Conservation (phyloP, 2,797 vertebrate species). For the Sandelia bainsii region DNA sequence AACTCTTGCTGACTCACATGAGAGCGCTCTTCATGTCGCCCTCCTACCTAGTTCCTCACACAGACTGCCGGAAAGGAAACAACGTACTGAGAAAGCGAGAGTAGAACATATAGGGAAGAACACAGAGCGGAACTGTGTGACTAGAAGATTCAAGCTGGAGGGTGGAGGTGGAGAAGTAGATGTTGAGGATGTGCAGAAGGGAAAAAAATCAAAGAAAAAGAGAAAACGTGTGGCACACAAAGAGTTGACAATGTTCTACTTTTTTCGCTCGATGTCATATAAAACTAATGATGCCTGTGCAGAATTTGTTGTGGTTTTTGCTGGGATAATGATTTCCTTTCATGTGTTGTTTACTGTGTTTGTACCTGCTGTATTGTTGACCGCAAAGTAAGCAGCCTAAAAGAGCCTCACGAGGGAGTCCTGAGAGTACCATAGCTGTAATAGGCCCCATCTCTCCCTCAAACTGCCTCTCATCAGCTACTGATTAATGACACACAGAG, state of each 20-base stretch:
- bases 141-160: slow-evolving; percentile 61
- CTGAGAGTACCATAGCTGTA: slow-evolving; percentile 68
- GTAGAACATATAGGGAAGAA: slow-evolving; percentile 63
- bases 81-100: slow-evolving; percentile 37
- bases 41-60: slow-evolving; percentile 69
- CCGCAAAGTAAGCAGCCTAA: slow-evolving; percentile 53
- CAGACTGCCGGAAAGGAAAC: slow-evolving; percentile 60
- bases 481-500: slow-evolving; percentile 80
- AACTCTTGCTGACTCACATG: slow-evolving; percentile 59
- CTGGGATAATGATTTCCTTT: slow-evolving; percentile 56
- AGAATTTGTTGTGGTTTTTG: slow-evolving; percentile 26
- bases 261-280: slow-evolving; percentile 29
- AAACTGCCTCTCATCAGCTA: slow-evolving; percentile 75
- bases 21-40: slow-evolving; percentile 67
- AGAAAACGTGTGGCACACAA: slow-evolving; percentile 11
- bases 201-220: slow-evolving; percentile 12
- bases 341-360: slow-evolving; percentile 60
- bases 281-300: slow-evolving; percentile 33
- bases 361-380: slow-evolving; percentile 66
- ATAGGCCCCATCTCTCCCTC: slow-evolving; percentile 70
- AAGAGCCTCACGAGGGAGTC: slow-evolving; percentile 52
- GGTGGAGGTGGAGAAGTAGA: slow-evolving; percentile 34
- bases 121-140: slow-evolving; percentile 55
- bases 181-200: slow-evolving; percentile 45
- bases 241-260: slow-evolving; percentile 35